phyloP scores from a whole-genome alignment of 2,888 invertebrate species.

The Esperia sulphurella region DNA sequence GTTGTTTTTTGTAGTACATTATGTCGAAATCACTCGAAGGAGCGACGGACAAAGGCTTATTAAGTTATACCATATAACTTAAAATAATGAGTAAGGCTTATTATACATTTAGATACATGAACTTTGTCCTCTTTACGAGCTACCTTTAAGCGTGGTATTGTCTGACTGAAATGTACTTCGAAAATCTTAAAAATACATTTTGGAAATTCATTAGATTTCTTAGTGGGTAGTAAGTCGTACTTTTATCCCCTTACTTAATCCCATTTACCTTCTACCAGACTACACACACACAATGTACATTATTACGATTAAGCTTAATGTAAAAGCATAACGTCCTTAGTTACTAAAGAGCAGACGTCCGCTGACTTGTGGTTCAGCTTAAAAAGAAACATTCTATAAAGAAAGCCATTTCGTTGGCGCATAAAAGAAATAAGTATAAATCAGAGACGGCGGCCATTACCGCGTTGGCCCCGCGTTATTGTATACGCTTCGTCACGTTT shows the following conservation, averaged over 20 bases:
- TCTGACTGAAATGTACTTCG: too few species aligned
- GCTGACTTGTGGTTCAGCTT: slow-evolving; percentile 40
- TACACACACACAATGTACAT: slow-evolving; percentile 19
- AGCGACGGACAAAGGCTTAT: too few species aligned
- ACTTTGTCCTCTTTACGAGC: too few species aligned
- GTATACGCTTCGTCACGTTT: slow-evolving; percentile 64
- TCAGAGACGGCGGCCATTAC: slow-evolving; percentile 69
- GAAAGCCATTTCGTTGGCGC: slow-evolving; percentile 64
- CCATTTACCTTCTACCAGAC: slow-evolving; percentile 25
- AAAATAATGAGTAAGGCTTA: too few species aligned
- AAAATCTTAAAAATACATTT: background rate
- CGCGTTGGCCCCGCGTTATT: slow-evolving; percentile 56
- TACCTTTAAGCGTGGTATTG: too few species aligned
- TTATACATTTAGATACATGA: too few species aligned
- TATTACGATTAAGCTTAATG: slow-evolving; percentile 44
- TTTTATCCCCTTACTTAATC: slow-evolving; percentile 16
- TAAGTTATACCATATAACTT: too few species aligned
- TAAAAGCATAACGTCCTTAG: slow-evolving; percentile 42
- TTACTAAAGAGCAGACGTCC: slow-evolving; percentile 39
- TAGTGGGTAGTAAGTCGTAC: background rate
- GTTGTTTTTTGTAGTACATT: too few species aligned
- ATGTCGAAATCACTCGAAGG: too few species aligned
- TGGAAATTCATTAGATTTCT: background rate
- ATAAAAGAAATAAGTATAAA: slow-evolving; percentile 76
- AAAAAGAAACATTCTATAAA: slow-evolving; percentile 57